Evolutionary conservation across 2,113 vertebrate species (phyloP), one percentile per base, ranked within the genome.

Genomic region (Hippocampus abdominalis): DNA sequence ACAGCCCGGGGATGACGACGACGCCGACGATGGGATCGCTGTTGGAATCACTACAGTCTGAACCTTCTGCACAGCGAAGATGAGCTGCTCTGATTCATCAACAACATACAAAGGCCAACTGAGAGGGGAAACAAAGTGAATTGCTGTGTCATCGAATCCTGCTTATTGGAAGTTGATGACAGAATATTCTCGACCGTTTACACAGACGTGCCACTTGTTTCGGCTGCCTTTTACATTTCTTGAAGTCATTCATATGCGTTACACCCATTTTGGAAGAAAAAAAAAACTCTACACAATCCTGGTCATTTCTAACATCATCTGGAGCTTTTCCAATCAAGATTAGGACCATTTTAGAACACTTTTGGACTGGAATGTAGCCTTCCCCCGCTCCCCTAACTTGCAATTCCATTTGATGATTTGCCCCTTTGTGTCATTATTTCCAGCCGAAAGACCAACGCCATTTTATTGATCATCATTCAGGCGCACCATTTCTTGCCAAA

Each of bases 1-100:
- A 32, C 64, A 21, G 29, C 60, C 54, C 54, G 59, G 79, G 65
- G 61, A 70, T 72, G 57, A 67, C 16, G 64, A 71, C 68, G 61
- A 70, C 71, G 57, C 65, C 16, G 64, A 71, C 68, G 60, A 75
- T 54, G 75, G 67, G 39, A 39, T 60, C 54, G 53, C 25, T 65
- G 70, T 32, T 61, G 29, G 59, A 78, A 71, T 66, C 70, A 56
- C 63, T 57, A 42, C 56, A 40, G 59, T 68, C 42, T 80, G 81
- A 82, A 82, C 73, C 71, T 76, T 81, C 83, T 62, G 57, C 53
- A 57, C 78, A 46, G 54, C 29, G 40, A 72, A 16, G 46, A 54
- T 76, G 65, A 78, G 72, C 80, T 67, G 81, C 73, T 83, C 66
- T 79, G 79, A 79, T 71, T 79, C 81, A 81, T 67, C 69, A 68